phyloP scores from a whole-genome alignment of 2,797 vertebrate species.

The Xenentodon cancila region DNA sequence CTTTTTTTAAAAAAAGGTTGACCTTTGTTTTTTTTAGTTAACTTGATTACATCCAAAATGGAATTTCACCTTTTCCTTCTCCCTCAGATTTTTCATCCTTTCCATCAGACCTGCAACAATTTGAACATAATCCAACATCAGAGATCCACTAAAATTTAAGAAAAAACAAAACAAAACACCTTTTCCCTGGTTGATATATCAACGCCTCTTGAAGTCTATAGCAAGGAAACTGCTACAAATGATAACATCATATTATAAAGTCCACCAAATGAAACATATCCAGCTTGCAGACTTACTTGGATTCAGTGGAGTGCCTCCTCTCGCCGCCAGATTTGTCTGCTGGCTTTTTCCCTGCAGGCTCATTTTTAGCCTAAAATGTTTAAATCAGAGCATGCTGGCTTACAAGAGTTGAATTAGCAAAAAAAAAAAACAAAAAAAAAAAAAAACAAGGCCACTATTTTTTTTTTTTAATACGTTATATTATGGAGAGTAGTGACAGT shows the following conservation, averaged over 20 bases:
- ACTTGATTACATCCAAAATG: not conserved
- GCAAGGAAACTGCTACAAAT: not conserved
- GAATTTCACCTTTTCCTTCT: slow-evolving; percentile 82
- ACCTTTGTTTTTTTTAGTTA: not conserved
- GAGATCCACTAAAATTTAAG: not conserved
- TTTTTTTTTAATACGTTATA: too few relatives aligned
- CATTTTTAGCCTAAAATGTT: slow-evolving; percentile 91
- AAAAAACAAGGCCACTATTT: too few relatives aligned
- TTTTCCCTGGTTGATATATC: too few relatives aligned
- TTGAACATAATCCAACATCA: not conserved
- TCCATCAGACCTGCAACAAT: slow-evolving; percentile 80
- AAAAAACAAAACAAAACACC: not conserved
- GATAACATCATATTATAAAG: too few relatives aligned
- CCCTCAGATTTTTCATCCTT: slow-evolving; percentile 86
- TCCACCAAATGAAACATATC: not conserved
- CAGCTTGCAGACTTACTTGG: slow-evolving; percentile 81
- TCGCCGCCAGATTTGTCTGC: slow-evolving; percentile 84
- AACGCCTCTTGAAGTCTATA: too few relatives aligned
- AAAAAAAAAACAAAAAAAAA: too few relatives aligned
- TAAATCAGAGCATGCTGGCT: too few relatives aligned
- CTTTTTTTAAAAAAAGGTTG: too few relatives aligned
- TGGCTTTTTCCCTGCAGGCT: slow-evolving; percentile 93
- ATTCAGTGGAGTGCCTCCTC: slow-evolving; percentile 87
- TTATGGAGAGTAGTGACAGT: too few relatives aligned
- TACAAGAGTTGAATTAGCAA: too few relatives aligned